Evolutionary conservation across 2,797 vertebrate genomes (phyloP).

Genomic region (Gymnocypris eckloni): DNA sequence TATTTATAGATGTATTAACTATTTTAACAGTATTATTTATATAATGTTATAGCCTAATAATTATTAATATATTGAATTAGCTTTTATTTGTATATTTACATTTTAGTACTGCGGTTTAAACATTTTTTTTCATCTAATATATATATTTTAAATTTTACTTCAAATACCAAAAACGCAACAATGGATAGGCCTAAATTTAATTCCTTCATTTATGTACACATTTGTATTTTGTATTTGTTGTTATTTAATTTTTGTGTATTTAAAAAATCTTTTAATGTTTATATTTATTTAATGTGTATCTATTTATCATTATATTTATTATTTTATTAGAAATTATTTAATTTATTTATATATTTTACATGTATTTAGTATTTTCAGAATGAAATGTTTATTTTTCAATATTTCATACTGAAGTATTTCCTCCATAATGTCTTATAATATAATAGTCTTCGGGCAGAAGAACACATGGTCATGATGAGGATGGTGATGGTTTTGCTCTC

Average conservation of each 20-base stretch:
- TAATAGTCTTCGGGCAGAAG: neutral
- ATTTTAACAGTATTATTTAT: neutral
- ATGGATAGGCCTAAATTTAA: neutral
- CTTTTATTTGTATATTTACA: neutral
- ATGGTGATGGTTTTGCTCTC: constrained; percentile 66
- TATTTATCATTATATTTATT: neutral
- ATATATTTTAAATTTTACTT: neutral
- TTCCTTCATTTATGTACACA: neutral
- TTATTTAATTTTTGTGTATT: neutral
- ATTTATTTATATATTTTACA: neutral
- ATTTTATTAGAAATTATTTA: neutral
- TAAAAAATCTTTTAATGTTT: too few species aligned
- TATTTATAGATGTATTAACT: neutral
- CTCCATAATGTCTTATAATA: neutral
- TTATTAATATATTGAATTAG: neutral
- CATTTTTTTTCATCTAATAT: neutral
- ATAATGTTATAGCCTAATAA: neutral
- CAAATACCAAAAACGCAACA: too few species aligned
- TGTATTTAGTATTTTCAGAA: neutral
- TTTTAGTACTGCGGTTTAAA: too few species aligned
- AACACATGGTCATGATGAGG: constrained; percentile 46
- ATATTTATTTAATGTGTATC: neutral
- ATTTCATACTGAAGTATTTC: neutral
- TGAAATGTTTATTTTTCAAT: neutral
- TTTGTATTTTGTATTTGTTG: neutral